Conservation (phyloP, 2,888 invertebrate genomes). For the Acanthosoma haemorrhoidale region DNA sequence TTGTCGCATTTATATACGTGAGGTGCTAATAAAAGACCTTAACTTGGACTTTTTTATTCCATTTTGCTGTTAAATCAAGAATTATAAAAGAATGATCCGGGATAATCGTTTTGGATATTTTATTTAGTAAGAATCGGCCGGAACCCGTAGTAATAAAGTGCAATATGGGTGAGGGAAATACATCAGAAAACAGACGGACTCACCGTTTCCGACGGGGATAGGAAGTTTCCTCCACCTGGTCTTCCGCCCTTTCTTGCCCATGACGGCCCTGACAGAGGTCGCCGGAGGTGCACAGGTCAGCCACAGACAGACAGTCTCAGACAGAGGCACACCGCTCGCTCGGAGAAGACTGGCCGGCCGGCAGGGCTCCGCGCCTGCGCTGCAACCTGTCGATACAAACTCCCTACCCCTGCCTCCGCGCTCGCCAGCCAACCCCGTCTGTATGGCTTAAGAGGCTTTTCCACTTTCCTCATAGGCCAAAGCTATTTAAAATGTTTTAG, state of each 20-base stretch:
- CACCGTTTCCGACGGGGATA: constrained; percentile 50
- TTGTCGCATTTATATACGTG: too few relatives aligned
- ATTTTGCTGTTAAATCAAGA: too few relatives aligned
- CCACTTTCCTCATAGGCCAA: too few relatives aligned
- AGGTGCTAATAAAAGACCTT: too few relatives aligned
- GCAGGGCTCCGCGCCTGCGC: constrained; percentile 2
- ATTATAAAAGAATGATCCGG: too few relatives aligned
- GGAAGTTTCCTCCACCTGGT: constrained; percentile 60
- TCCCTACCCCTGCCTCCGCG: neutral
- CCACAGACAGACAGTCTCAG: neutral
- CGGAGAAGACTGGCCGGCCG: neutral
- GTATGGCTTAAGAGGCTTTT: neutral
- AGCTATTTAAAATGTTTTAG: too few relatives aligned
- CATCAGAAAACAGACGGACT: constrained; percentile 44
- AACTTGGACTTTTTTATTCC: too few relatives aligned
- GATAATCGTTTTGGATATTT: too few relatives aligned
- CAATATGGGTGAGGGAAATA: too few relatives aligned
- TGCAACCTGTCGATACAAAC: constrained; percentile 16
- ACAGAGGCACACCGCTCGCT: neutral
- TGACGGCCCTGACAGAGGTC: constrained; percentile 41
- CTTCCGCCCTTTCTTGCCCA: constrained; percentile 59
- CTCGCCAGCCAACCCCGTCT: neutral
- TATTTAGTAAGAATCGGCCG: too few relatives aligned
- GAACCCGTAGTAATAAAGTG: too few relatives aligned
- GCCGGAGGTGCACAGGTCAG: too few relatives aligned